Evolutionary conservation across 2,113 vertebrate genomes (phyloP), one percentile per base, ranked within the genome.

Genomic region (Nothoprocta perdicaria): DNA sequence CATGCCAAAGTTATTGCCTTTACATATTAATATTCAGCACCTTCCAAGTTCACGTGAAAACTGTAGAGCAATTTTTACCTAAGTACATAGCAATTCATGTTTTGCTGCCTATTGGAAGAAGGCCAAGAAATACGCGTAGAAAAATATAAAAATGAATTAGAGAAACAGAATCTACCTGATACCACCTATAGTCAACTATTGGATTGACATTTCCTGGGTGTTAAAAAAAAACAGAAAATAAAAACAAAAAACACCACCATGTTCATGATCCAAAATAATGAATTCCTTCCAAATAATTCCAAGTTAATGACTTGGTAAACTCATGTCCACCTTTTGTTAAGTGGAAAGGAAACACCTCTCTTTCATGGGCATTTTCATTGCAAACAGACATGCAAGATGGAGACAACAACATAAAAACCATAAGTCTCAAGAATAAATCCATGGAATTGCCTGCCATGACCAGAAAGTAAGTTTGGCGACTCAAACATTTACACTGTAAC

Each of bases 31-130:
- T 4, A 13, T 38, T 74, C 55, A 40, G 6, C 9, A 27, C 24
- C 62, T 41, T 15, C 0, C 0, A 62, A 60, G 65, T 29, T 60
- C 17, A 27, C 45, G 10, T 3, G 57, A 84, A 86, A 73, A 45
- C 63, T 77, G 53, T 38, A 43, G 40, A 27, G 41, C 14, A n/a
- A 26, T 74, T 79, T 53, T 35, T 11, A 69, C 40, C 24, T 31
- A 45, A 48, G 9, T 27, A 67, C 24, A 81, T 41, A 74, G 74
- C n/a, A 75, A 80, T 35, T 71, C 52, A 57, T 71, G 3, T 66
- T 83, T 60, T 83, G 40, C 60, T 77, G 53, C n/a, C 75, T n/a
- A 35, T 27, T 40, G 18, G 17, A 80, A 60, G 22, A 12, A 22
- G 55, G 18, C 12, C 62, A 72, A 84, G 52, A 41, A 66, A 23